Evolutionary conservation across 2,113 vertebrate species (phyloP).

Genomic region (Neolamprologus kungweensis): DNA sequence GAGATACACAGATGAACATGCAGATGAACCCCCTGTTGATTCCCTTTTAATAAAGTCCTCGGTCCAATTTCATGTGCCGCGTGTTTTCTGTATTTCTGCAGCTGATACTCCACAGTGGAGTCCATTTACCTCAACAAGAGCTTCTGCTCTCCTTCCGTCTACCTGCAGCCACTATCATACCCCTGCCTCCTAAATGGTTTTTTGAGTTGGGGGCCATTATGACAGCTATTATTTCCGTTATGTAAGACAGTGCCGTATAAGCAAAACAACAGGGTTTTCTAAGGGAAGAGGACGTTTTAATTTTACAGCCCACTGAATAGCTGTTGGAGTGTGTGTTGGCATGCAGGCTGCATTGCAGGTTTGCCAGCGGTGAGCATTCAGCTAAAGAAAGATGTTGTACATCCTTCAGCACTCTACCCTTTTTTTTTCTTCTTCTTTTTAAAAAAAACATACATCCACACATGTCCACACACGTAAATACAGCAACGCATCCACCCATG

Average conservation of each 20-base stretch:
- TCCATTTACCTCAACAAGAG: slow-evolving; percentile 46
- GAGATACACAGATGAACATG: background rate
- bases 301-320: slow-evolving; percentile 73
- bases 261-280: slow-evolving; percentile 57
- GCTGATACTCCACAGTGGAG: slow-evolving; percentile 9
- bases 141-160: background rate
- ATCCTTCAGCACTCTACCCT: background rate
- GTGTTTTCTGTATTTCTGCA: slow-evolving; percentile 12
- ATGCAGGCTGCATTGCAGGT: slow-evolving; percentile 25
- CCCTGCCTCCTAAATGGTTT: slow-evolving; percentile 32
- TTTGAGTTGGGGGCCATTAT: slow-evolving; percentile 52
- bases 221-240: slow-evolving; percentile 54
- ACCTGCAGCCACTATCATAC: slow-evolving; percentile 23
- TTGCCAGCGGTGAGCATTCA: slow-evolving; percentile 21
- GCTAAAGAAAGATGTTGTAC: slow-evolving; percentile 6
- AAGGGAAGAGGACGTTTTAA: slow-evolving; percentile 66
- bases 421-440: background rate
- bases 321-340: slow-evolving; percentile 45
- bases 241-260: slow-evolving; percentile 50
- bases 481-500: background rate
- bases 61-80: slow-evolving; percentile 5
- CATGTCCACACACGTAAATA: background rate
- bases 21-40: slow-evolving; percentile 1
- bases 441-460: background rate
- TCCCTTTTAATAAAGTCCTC: background rate